phyloP scores from a whole-genome alignment of 2,888 invertebrate species.

The Xanthorhoe spadicearia region DNA sequence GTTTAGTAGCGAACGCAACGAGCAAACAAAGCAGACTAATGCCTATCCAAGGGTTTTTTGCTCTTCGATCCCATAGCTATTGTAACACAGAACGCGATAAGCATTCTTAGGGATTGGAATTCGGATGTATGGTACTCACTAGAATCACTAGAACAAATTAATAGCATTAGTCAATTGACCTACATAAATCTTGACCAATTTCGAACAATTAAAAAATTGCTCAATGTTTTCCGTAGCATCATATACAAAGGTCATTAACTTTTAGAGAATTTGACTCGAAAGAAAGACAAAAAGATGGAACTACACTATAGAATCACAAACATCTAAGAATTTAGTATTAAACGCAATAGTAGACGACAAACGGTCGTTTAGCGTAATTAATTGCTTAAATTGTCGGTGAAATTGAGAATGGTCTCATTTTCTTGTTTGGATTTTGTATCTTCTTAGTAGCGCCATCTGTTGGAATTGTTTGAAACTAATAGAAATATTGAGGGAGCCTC shows the following conservation, averaged over 20 bases:
- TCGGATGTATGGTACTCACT: background rate
- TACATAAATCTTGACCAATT: background rate
- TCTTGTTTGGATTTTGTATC: conserved; percentile 1
- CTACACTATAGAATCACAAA: conserved; percentile 17
- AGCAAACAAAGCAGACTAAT: conserved; percentile 1
- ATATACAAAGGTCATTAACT: conserved; percentile 6
- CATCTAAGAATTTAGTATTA: conserved; percentile 21
- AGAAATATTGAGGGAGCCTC: background rate
- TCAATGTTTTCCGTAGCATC: background rate
- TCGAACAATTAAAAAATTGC: background rate
- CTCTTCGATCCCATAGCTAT: conserved; percentile 11
- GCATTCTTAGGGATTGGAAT: conserved; percentile 2
- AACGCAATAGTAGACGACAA: conserved; percentile 29
- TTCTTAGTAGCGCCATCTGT: conserved; percentile 44
- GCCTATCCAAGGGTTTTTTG: conserved; percentile 9
- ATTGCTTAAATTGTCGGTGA: conserved; percentile 29
- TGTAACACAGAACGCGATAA: conserved; percentile 7
- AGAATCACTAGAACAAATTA: conserved; percentile 1
- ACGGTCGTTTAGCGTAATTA: conserved; percentile 28
- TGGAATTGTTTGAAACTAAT: background rate
- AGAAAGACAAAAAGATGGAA: conserved; percentile 5
- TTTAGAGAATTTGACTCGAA: conserved; percentile 5
- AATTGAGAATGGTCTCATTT: conserved; percentile 28
- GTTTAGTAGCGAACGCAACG: background rate
- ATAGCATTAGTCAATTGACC: conserved; percentile 3